Conservation (phyloP, 2,888 invertebrate species). For the Agapostemon virescens region DNA sequence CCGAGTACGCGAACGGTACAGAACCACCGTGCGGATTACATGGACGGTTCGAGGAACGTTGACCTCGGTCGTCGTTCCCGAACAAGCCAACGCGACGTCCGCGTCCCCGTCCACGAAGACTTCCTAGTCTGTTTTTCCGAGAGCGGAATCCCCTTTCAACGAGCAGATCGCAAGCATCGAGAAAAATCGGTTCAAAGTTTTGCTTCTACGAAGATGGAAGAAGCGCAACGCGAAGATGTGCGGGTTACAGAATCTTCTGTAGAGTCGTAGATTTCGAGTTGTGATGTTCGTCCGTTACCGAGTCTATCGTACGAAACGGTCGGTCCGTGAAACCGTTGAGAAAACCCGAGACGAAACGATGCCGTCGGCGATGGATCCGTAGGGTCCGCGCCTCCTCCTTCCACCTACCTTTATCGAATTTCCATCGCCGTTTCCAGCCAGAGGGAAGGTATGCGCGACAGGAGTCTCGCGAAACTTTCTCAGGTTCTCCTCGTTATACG, state of each 20-base stretch:
- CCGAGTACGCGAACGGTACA: conserved; percentile 42
- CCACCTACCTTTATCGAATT: conserved; percentile 82
- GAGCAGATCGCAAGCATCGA: neutral
- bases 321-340: neutral
- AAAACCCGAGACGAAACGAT: neutral
- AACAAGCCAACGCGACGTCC: neutral
- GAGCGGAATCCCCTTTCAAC: neutral
- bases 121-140: neutral
- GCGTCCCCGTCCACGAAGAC: neutral
- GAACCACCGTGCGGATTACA: conserved; percentile 57
- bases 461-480: conserved; percentile 80
- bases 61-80: conserved; percentile 45
- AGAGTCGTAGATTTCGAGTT: neutral
- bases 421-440: conserved; percentile 85
- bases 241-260: neutral
- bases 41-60: conserved; percentile 55
- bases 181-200: neutral
- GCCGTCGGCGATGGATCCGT: neutral
- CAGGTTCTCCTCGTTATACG: conserved; percentile 76
- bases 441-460: conserved; percentile 87
- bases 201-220: too few relatives aligned
- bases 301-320: neutral
- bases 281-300: neutral
- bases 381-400: conserved; percentile 73
- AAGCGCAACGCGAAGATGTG: too few relatives aligned